These are phyloP conservation scores for Cettia cetti DNA, from an alignment of 2,113 vertebrate species.

Conservation along the genomic window DNA sequence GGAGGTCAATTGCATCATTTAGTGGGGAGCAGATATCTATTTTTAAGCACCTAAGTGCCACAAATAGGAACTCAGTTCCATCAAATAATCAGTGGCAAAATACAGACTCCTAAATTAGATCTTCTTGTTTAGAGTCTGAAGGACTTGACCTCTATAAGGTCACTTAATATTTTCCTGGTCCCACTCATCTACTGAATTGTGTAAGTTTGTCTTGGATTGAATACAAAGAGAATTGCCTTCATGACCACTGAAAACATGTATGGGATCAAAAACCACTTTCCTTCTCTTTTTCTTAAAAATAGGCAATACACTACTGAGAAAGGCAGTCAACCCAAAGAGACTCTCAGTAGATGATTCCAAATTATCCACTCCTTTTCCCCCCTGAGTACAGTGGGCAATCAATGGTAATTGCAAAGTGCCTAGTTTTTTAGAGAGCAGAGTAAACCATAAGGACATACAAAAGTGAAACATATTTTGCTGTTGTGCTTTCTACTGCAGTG, in stretches of 20 bases:
- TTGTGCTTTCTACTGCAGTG: background rate
- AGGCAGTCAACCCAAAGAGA: background rate
- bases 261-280: background rate
- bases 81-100: background rate
- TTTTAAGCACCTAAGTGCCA: background rate
- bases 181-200: background rate
- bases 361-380: background rate
- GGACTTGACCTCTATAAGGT: background rate
- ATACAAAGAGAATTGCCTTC: background rate
- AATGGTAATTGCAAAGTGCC: background rate
- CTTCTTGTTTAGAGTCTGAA: background rate
- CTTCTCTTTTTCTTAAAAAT: background rate
- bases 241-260: background rate
- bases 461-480: background rate
- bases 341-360: background rate
- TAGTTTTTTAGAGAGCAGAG: background rate
- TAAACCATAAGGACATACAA: background rate
- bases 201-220: background rate
- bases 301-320: background rate
- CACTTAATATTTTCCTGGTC: background rate
- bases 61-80: background rate
- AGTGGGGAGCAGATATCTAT: background rate
- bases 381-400: background rate
- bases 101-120: background rate
- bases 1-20: background rate